A percentile compares a stretch with the other conserved stretches of the same genome.
Conservation (phyloP, 1,140 invertebrate genomes). For the Pantala flavescens region DNA sequence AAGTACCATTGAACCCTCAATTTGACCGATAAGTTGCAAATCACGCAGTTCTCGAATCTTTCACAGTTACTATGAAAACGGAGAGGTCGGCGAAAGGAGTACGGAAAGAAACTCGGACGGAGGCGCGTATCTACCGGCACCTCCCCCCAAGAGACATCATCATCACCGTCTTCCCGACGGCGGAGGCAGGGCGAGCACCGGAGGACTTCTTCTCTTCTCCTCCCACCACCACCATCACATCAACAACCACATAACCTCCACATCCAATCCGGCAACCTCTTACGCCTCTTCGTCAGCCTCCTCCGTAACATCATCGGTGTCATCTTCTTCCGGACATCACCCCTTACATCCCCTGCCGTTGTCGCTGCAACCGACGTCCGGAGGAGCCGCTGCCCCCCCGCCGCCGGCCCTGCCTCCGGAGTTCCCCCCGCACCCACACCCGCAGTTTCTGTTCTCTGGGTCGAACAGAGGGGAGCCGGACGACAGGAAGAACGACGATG, state of each 20-base stretch:
- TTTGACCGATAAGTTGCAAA: not conserved
- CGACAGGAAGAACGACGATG: conserved; percentile 38
- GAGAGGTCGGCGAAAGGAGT: conserved; percentile 19
- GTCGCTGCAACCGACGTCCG: not conserved
- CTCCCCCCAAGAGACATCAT: conserved; percentile 26
- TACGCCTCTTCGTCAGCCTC: not conserved
- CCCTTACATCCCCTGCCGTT: not conserved
- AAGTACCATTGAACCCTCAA: too few species aligned
- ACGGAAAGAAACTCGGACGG: not conserved
- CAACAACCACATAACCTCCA: not conserved
- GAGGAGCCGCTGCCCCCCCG: not conserved
- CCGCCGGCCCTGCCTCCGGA: conserved; percentile 1
- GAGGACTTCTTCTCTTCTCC: not conserved
- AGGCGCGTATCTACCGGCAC: conserved; percentile 20
- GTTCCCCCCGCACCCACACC: not conserved
- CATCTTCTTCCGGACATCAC: not conserved
- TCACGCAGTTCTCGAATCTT: not conserved
- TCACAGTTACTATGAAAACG: conserved; percentile 41
- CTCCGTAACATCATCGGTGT: not conserved
- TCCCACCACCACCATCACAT: not conserved
- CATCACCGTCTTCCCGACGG: conserved; percentile 25
- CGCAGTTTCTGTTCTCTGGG: not conserved
- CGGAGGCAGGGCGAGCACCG: conserved; percentile 28
- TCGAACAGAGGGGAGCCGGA: conserved; percentile 14
- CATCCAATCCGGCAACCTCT: not conserved